Evolutionary conservation across 1,140 invertebrate genomes (phyloP), one percentile per base, ranked within the genome.

Genomic region (Bacillus rossius): DNA sequence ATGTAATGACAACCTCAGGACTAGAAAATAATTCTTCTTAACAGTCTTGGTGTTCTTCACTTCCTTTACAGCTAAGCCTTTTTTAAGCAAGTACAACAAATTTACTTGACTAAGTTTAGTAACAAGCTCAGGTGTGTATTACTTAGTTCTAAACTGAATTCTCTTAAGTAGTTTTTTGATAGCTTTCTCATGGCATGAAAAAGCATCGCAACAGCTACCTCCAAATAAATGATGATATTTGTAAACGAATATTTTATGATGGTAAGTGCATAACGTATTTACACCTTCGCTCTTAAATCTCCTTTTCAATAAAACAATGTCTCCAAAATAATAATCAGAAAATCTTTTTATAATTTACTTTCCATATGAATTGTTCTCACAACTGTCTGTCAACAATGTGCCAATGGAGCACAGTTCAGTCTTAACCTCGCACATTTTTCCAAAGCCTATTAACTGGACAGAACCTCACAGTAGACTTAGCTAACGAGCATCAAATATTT

Each of bases 211-310:
- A 13, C 43, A 45, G 17, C 43, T 45, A 20, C 23, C 17, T 20
- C 43, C 43, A 45, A 45, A 45, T 45, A 45, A 45, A 45, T 45
- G 43, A 20, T 19, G 17, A n/a, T 45, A 45, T 45, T 45, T 45
- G 23, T 25, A 3, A 7, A 13, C 17, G n/a, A 20, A 45, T 45
- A 5, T 45, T 20, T 45, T 19, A 20, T 45, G 17, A 45, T 45
- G 43, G 43, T 20, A 45, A 25, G 23, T 45, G 43, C 43, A 45
- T 25, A 45, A 19, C 17, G 17, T 45, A 45, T 19, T 25, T 45
- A 45, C 17, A 45, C 8, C 43, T 3, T 45, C 43, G n/a, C 43
- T 5, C 23, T 45, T 7, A 45, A 45, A 5, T 45, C 4, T 8
- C 43, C 17, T 45, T 45, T 45, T 19, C 23, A 45, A 45, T 45